These are phyloP conservation scores for Popillia japonica DNA, from an alignment of 1,140 invertebrate species.

Conservation along the genomic window DNA sequence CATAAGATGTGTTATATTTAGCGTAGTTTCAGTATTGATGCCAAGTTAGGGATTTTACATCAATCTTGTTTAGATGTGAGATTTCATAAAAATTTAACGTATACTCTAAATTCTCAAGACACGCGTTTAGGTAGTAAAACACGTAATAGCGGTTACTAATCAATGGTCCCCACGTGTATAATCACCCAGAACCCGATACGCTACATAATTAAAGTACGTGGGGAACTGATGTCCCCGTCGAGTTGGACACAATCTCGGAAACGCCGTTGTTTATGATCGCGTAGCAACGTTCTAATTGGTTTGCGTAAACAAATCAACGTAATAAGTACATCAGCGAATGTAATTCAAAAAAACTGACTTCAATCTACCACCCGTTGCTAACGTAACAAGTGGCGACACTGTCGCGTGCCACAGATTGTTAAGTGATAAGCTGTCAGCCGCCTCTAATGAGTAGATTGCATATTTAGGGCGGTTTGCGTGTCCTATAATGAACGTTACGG, in stretches of 20 bases:
- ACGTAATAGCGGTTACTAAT: no score
- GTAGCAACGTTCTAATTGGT: background rate
- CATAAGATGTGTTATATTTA: no score
- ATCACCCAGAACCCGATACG: background rate
- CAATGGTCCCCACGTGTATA: background rate
- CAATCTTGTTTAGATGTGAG: no score
- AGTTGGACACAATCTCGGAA: constrained; percentile 25
- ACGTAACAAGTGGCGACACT: constrained; percentile 44
- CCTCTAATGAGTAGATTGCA: constrained; percentile 46
- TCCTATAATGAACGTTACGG: constrained; percentile 43
- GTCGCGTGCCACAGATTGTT: constrained; percentile 44
- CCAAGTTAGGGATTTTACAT: no score
- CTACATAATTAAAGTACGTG: background rate
- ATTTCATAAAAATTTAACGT: no score
- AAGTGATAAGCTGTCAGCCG: constrained; percentile 40
- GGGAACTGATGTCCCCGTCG: background rate
- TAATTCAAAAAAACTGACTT: constrained; percentile 18
- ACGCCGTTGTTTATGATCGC: background rate
- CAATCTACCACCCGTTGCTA: constrained; percentile 24
- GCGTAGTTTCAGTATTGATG: no score
- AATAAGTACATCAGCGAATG: background rate
- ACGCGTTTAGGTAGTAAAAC: no score
- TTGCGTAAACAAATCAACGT: constrained; percentile 15
- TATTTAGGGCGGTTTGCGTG: constrained; percentile 47
- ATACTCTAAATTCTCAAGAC: no score